Evolutionary conservation across 2,113 vertebrate genomes (phyloP).

Genomic region (Perca fluviatilis): DNA sequence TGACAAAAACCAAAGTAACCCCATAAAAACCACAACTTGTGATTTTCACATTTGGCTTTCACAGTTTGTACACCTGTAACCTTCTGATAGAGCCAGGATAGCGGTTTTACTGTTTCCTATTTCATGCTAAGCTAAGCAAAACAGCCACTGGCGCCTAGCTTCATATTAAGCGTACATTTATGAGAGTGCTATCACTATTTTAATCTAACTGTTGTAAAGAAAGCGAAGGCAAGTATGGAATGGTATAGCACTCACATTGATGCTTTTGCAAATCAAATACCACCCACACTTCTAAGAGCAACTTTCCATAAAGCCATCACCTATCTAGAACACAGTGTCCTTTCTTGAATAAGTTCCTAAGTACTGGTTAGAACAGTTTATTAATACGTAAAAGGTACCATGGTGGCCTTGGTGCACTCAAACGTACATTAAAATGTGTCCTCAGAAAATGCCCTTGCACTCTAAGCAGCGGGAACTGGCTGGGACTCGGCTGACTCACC

Average conservation of each 20-base stretch:
- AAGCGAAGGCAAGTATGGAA: background rate
- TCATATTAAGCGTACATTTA: background rate
- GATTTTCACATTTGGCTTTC: background rate
- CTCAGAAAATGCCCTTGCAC: background rate
- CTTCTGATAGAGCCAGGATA: background rate
- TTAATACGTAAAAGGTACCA: background rate
- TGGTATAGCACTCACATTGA: background rate
- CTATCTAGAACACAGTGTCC: background rate
- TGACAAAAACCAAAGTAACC: background rate
- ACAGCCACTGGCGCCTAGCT: background rate
- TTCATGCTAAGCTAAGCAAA: background rate
- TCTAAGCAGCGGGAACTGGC: background rate
- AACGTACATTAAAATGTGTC: conserved; percentile 7
- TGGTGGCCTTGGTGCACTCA: background rate
- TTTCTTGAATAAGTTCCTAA: background rate
- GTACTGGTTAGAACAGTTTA: background rate
- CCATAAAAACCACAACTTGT: background rate
- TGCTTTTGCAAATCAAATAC: background rate
- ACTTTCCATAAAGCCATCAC: background rate
- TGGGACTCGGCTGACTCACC: conserved; percentile 8
- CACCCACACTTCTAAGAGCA: background rate
- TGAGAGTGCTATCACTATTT: background rate
- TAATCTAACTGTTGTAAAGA: background rate
- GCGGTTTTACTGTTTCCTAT: background rate
- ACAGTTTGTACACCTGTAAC: background rate